A percentile compares a stretch with the other conserved stretches of the same genome.
These are phyloP conservation scores for Limnothrissa miodon DNA, from an alignment of 2,113 vertebrate genomes.

Conservation along the genomic window DNA sequence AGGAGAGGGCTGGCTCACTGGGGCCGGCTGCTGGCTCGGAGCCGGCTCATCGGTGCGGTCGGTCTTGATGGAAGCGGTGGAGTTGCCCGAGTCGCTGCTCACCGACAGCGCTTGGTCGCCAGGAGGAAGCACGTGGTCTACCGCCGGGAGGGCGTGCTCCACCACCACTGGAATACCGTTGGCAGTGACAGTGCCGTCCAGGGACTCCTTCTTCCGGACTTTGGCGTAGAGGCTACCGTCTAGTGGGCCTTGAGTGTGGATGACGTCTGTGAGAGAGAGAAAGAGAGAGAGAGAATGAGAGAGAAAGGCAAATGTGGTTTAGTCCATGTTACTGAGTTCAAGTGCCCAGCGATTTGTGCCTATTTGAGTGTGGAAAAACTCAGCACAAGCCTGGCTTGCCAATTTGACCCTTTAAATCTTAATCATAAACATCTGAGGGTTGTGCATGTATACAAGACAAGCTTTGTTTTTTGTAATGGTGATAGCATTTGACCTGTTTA, in stretches of 20 bases:
- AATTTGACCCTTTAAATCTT: conserved; percentile 40
- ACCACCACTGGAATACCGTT: conserved; percentile 70
- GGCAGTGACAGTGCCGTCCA: conserved; percentile 71
- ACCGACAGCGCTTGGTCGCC: conserved; percentile 92
- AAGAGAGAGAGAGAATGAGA: neutral
- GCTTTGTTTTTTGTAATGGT: neutral
- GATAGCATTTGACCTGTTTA: neutral
- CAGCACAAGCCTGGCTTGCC: conserved; percentile 44
- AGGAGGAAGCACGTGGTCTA: conserved; percentile 64
- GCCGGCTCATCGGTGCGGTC: conserved; percentile 87
- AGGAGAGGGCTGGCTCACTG: conserved; percentile 63
- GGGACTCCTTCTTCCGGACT: conserved; percentile 95
- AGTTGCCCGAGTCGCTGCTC: conserved; percentile 97
- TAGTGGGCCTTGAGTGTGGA: conserved; percentile 93
- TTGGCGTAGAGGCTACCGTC: conserved; percentile 98
- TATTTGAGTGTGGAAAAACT: conserved; percentile 55
- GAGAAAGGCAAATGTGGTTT: neutral
- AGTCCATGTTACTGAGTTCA: neutral
- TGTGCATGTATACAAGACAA: conserved; percentile 3
- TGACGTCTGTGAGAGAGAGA: conserved; percentile 73
- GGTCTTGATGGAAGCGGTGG: conserved; percentile 94
- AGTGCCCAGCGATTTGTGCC: neutral
- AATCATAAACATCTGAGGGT: conserved; percentile 45
- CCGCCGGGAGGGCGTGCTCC: conserved; percentile 41
- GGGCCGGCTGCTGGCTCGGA: conserved; percentile 49